A percentile compares a stretch with the other conserved stretches of the same genome.
Evolutionary conservation across 1,140 invertebrate species (phyloP).

Genomic region (Lordiphosa stackelbergi): DNA sequence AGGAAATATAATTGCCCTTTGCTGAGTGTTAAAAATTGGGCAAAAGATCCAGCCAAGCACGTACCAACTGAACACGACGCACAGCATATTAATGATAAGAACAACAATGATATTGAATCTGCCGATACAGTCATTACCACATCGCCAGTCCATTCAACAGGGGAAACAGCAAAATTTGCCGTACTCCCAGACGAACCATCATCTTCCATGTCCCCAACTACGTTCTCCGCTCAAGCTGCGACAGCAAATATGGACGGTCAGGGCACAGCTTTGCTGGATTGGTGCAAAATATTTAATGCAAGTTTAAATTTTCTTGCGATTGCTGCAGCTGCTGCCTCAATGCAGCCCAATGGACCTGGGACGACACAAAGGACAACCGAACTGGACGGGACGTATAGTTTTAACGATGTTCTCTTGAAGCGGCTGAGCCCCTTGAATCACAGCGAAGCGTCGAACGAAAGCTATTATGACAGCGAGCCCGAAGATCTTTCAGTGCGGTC

Average conservation of each 20-base stretch:
- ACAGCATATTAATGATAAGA: slow-evolving; percentile 54
- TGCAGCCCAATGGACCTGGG: slow-evolving; percentile 39
- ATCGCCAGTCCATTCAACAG: slow-evolving; percentile 68
- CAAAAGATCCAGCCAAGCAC: slow-evolving; percentile 74
- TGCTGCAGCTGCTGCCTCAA: slow-evolving; percentile 58
- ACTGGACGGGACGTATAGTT: slow-evolving; percentile 78
- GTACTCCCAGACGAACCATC: slow-evolving; percentile 11
- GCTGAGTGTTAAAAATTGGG: slow-evolving; percentile 78
- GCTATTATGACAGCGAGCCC: slow-evolving; percentile 68
- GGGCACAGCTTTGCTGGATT: slow-evolving; percentile 81
- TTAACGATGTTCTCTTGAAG: slow-evolving; percentile 78
- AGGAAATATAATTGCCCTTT: slow-evolving; percentile 45
- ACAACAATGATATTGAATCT: slow-evolving; percentile 61
- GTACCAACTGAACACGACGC: slow-evolving; percentile 23
- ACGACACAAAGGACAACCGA: slow-evolving; percentile 15
- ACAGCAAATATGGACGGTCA: slow-evolving; percentile 56
- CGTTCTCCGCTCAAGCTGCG: slow-evolving; percentile 32
- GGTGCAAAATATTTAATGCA: slow-evolving; percentile 84
- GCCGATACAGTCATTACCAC: slow-evolving; percentile 24
- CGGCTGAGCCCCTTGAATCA: slow-evolving; percentile 62
- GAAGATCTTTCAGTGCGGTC: slow-evolving; percentile 75
- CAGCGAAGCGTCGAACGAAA: slow-evolving; percentile 66
- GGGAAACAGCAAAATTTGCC: slow-evolving; percentile 11
- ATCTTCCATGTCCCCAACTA: slow-evolving; percentile 26
- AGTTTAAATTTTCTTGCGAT: slow-evolving; percentile 70